Percentiles rank a stretch among this genome's conserved stretches.
phyloP scores from a whole-genome alignment of 2,888 invertebrate species.

The Ommatoiulus sabulosus region DNA sequence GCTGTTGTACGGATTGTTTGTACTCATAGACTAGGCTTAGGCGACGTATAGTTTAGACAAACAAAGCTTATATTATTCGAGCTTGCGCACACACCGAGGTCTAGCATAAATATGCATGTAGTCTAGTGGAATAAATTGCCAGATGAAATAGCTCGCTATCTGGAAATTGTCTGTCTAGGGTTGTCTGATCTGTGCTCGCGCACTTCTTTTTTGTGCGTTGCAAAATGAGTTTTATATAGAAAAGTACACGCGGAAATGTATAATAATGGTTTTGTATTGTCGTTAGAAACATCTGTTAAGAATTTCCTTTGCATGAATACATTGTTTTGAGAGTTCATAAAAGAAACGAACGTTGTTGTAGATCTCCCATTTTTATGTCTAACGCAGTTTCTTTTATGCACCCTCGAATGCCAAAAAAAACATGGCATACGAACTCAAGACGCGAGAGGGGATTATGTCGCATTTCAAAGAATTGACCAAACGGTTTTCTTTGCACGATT shows the following conservation, averaged over 20 bases:
- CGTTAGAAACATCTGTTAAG: constrained; percentile 48
- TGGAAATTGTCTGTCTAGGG: constrained; percentile 22
- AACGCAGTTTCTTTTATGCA: background rate
- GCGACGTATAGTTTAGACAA: constrained; percentile 27
- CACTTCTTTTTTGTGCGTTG: background rate
- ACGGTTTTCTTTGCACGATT: background rate
- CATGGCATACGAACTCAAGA: background rate
- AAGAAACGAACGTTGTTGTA: background rate
- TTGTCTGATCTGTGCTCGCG: constrained; percentile 42
- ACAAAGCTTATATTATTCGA: constrained; percentile 38
- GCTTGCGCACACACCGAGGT: constrained; percentile 9
- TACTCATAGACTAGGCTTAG: constrained; percentile 11
- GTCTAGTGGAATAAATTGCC: constrained; percentile 41
- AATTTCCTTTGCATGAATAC: constrained; percentile 46
- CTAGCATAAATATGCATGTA: constrained; percentile 39
- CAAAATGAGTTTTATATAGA: background rate
- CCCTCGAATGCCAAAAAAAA: background rate
- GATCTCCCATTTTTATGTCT: background rate
- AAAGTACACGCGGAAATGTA: constrained; percentile 15
- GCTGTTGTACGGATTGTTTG: constrained; percentile 17
- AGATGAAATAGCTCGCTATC: constrained; percentile 39
- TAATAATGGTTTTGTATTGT: constrained; percentile 25
- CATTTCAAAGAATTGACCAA: background rate
- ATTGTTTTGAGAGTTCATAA: constrained; percentile 44
- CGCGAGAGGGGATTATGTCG: background rate